These are phyloP conservation scores for Heterohyrax brucei DNA, from an alignment of 2,797 vertebrate genomes.

Conservation along the genomic window DNA sequence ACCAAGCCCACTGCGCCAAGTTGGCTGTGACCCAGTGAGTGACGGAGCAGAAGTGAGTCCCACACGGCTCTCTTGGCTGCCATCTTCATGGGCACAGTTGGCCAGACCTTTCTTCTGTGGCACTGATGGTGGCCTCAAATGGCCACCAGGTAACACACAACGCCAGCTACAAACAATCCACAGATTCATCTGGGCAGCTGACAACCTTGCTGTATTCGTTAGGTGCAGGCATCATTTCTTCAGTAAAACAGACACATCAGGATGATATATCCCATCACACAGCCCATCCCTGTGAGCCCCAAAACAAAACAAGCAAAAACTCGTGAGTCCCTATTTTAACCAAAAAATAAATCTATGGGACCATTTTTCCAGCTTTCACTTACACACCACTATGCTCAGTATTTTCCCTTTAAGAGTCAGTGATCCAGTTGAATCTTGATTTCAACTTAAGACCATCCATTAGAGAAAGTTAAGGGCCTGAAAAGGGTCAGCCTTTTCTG, in stretches of 20 bases:
- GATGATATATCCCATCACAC: conserved; percentile 33
- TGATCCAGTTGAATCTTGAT: conserved; percentile 85
- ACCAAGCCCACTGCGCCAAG: background rate
- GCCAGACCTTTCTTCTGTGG: background rate
- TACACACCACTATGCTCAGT: conserved; percentile 75
- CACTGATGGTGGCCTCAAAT: background rate
- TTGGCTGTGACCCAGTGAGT: background rate
- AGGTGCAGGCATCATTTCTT: conserved; percentile 42
- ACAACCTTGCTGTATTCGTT: background rate
- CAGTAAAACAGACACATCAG: conserved; percentile 51
- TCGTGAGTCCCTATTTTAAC: conserved; percentile 46
- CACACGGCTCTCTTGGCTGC: background rate
- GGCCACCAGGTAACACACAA: background rate
- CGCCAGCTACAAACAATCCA: conserved; percentile 29
- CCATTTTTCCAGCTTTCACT: conserved; percentile 77
- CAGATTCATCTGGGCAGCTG: conserved; percentile 25
- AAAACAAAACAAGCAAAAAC: conserved; percentile 41
- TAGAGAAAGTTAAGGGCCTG: conserved; percentile 84
- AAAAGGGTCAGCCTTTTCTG: conserved; percentile 82
- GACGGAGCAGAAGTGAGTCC: background rate
- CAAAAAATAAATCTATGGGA: conserved; percentile 63
- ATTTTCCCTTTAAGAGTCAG: conserved; percentile 83
- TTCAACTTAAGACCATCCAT: conserved; percentile 85
- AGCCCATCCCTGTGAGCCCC: conserved; percentile 23
- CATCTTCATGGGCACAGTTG: background rate